A percentile compares a stretch with the other conserved stretches of the same genome.
phyloP scores from a whole-genome alignment of 1,140 invertebrate species.

The Drosophila willistoni region DNA sequence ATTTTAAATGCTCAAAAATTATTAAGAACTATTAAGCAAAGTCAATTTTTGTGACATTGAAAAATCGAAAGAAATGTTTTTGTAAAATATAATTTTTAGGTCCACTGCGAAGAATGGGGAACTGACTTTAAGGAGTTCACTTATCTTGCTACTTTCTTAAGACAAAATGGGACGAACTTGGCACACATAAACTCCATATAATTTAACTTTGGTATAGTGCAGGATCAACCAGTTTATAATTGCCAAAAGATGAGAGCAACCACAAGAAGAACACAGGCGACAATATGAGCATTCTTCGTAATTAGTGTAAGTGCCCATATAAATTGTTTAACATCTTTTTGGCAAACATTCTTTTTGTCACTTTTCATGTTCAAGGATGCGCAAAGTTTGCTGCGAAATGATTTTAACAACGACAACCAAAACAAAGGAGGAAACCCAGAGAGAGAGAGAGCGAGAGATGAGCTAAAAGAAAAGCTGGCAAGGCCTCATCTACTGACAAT shows the following conservation, averaged over 20 bases:
- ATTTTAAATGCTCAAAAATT: no score
- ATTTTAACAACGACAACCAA: slow-evolving; percentile 15
- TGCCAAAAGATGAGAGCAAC: neutral
- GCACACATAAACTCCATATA: neutral
- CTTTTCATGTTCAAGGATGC: slow-evolving; percentile 75
- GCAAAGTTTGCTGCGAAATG: slow-evolving; percentile 33
- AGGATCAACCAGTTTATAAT: neutral
- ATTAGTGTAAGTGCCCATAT: slow-evolving; percentile 76
- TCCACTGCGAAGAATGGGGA: no score
- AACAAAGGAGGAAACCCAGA: neutral
- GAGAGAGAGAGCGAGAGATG: neutral
- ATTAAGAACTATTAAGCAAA: no score
- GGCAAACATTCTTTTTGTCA: slow-evolving; percentile 54
- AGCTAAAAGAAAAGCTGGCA: slow-evolving; percentile 1
- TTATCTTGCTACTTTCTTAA: no score
- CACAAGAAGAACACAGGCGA: slow-evolving; percentile 39
- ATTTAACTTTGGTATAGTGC: neutral
- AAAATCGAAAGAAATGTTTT: no score
- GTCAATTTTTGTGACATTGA: no score
- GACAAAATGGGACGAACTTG: neutral
- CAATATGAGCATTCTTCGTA: slow-evolving; percentile 61
- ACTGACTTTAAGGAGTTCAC: no score
- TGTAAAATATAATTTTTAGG: no score
- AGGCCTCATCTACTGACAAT: slow-evolving; percentile 17
- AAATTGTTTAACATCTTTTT: slow-evolving; percentile 72